Base-by-base conservation (phyloP, 1,140 invertebrate genomes). In the Drosophila ambigua region DNA sequence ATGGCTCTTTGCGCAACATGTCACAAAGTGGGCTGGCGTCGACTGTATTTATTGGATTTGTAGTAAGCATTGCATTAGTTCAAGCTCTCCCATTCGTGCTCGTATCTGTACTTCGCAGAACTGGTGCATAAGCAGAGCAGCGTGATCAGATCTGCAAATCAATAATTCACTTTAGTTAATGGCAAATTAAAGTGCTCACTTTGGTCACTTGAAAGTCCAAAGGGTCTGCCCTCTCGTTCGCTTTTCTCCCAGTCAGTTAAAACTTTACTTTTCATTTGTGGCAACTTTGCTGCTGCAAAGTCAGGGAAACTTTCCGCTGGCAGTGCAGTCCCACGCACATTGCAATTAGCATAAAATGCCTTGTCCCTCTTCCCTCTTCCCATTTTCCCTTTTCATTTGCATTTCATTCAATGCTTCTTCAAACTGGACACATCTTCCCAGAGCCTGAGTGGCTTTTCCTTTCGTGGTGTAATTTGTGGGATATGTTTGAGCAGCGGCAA, bases 271-370 rank as follows among this genome's bases (percentile, higher is more conserved):
- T 39, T 13, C 11, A 4, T 2, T 39, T 4, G 11, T 39, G 35
- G 35, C 35, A 13, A 41, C 31, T 41, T 49, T n/a, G 23, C 1
- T 4, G 9, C 35, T 35, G 9, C 9, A 4, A 1, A 11, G 35
- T 39, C 35, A 39, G 11, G 11, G 9, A 35, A 39, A 39, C 31
- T 35, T 35, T 35, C 2, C 31, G 3, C 31, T 35, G 31, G 1
- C 31, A 2, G 31, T 20, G 11, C 9, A 4, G n/a, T 15, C 16
- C 23, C n/a, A 50, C 46, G 43, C 52, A 28, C 61, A 53, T 81
- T 77, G 72, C 39, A 77, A 77, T 82, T 73, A 78, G 68, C 62
- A 68, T 73, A 58, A 45, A 61, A 67, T n/a, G n/a, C n/a, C n/a
- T n/a, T n/a, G n/a, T 60, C 46, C 7, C 4, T 28, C 3, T 31